Evolutionary conservation across 2,113 vertebrate species (phyloP).

Genomic region (Mohoua ochrocephala): DNA sequence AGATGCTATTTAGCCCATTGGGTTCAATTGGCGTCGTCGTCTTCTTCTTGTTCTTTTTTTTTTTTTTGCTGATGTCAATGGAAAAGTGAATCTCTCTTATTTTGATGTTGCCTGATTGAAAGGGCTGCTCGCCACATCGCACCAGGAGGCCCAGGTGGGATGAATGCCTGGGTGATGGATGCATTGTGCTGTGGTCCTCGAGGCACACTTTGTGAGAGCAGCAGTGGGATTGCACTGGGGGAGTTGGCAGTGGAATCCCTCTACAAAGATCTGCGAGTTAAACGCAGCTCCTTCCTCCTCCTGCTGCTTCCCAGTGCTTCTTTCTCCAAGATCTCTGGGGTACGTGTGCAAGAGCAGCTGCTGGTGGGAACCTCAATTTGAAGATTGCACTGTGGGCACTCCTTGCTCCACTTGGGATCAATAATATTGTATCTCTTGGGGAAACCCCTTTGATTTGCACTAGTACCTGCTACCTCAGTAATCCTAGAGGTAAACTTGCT

Average conservation of each 20-base stretch:
- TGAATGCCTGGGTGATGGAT: slow-evolving; percentile 45
- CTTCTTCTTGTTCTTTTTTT: background rate
- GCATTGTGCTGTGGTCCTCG: slow-evolving; percentile 37
- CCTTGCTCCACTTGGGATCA: background rate
- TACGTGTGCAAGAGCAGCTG: background rate
- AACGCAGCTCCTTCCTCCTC: slow-evolving; percentile 24
- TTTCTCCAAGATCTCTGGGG: background rate
- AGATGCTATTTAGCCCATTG: slow-evolving; percentile 28
- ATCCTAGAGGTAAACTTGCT: background rate
- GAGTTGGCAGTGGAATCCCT: background rate
- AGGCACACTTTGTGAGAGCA: slow-evolving; percentile 44
- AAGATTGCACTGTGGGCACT: background rate
- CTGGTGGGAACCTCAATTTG: background rate
- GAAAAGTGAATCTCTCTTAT: slow-evolving; percentile 30
- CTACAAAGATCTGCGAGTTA: background rate
- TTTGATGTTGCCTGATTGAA: slow-evolving; percentile 56
- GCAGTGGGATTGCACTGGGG: background rate
- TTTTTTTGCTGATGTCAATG: slow-evolving; percentile 15
- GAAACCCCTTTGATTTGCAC: background rate
- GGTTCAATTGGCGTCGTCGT: background rate
- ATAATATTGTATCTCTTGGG: background rate
- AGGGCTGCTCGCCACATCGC: background rate
- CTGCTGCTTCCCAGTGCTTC: background rate
- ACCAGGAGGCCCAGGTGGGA: slow-evolving; percentile 67
- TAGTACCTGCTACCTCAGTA: background rate